These are phyloP conservation scores for Channa maculata DNA, from an alignment of 2,113 vertebrate genomes.

Conservation along the genomic window DNA sequence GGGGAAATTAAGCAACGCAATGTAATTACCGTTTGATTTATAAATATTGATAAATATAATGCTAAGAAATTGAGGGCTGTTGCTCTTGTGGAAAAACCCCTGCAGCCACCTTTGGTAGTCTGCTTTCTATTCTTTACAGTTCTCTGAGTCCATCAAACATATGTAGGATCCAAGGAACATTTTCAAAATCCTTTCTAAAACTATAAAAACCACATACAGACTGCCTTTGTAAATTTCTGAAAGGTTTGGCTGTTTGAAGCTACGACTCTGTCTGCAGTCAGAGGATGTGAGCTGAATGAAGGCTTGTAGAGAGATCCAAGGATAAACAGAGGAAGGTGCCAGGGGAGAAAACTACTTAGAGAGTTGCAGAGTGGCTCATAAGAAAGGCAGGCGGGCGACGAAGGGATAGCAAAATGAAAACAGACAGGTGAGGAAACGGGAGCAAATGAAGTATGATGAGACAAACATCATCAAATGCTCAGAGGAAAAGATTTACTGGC, in stretches of 20 bases:
- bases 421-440: constrained; percentile 44
- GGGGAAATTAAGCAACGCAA: neutral
- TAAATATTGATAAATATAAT: no score
- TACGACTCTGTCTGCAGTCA: constrained; percentile 14
- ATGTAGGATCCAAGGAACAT: neutral
- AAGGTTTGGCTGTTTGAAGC: constrained; percentile 36
- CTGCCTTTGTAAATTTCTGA: constrained; percentile 12
- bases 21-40: neutral
- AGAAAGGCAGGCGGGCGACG: constrained; percentile 29
- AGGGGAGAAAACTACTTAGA: constrained; percentile 29
- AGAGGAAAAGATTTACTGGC: constrained; percentile 9
- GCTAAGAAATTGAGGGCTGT: neutral
- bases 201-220: neutral
- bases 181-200: constrained; percentile 11
- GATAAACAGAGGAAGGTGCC: constrained; percentile 39
- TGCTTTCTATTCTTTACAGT: neutral
- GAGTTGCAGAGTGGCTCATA: constrained; percentile 17
- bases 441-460: constrained; percentile 30
- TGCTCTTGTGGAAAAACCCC: neutral
- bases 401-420: constrained; percentile 44
- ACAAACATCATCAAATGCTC: constrained; percentile 33
- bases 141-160: neutral
- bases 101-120: neutral
- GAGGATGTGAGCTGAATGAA: constrained; percentile 13
- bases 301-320: constrained; percentile 1